Percentiles rank a stretch among this genome's conserved stretches.
These are phyloP conservation scores for Imbricaverruca yamaguchii DNA, from an alignment of 2,888 invertebrate genomes.

Conservation along the genomic window DNA sequence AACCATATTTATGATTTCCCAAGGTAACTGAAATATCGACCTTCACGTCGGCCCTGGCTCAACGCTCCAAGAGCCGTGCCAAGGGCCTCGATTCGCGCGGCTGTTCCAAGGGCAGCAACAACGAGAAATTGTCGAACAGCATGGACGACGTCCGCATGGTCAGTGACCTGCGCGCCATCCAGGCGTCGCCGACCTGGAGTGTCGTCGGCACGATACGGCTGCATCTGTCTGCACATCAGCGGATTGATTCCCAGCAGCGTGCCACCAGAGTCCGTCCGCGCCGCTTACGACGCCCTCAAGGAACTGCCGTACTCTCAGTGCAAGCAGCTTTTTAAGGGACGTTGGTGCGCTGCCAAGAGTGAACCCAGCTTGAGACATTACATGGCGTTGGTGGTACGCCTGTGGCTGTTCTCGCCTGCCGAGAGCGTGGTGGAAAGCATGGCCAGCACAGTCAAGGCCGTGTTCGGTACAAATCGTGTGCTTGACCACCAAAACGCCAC, in stretches of 20 bases:
- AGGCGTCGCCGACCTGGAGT: not conserved
- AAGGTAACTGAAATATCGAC: too few relatives aligned
- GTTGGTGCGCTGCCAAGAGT: fast-evolving
- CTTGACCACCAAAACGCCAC: not conserved
- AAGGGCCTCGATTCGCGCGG: not conserved
- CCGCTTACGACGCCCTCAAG: not conserved
- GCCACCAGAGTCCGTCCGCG: too few relatives aligned
- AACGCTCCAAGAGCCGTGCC: not conserved
- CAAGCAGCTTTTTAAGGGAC: not conserved
- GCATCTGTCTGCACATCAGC: too few relatives aligned
- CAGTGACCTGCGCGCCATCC: not conserved
- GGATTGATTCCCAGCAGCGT: too few relatives aligned
- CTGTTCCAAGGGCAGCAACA: not conserved
- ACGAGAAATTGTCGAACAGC: not conserved
- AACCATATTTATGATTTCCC: too few relatives aligned
- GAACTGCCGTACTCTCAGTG: not conserved
- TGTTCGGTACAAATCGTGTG: too few relatives aligned
- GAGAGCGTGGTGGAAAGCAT: not conserved
- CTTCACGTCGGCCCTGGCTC: too few relatives aligned
- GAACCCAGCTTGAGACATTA: not conserved
- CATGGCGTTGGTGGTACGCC: not conserved
- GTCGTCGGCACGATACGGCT: too few relatives aligned
- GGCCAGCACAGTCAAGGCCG: not conserved
- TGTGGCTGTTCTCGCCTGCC: not conserved
- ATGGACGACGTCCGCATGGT: not conserved